These are phyloP conservation scores for Schizopygopsis pylzovi DNA, from an alignment of 2,797 vertebrate species.

Conservation along the genomic window DNA sequence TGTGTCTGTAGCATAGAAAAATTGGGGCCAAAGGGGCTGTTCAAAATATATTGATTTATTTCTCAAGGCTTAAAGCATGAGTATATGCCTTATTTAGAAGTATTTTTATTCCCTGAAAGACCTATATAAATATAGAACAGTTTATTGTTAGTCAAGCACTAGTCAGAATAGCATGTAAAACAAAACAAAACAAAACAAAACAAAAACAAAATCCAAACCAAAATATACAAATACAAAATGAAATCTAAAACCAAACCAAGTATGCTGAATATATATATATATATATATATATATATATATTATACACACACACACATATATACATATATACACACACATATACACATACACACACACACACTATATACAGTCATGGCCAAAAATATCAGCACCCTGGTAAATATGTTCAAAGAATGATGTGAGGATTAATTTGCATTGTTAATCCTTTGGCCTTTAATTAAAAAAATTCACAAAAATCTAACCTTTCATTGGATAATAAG, in stretches of 20 bases:
- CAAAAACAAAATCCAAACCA: neutral
- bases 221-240: neutral
- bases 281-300: no score
- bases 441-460: no score
- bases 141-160: neutral
- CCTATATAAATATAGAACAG: neutral
- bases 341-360: no score
- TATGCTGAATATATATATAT: no score
- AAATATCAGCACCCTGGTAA: no score
- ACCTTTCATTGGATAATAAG: no score
- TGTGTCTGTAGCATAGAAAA: constrained; percentile 17
- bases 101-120: neutral
- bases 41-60: neutral
- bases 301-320: no score
- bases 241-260: neutral
- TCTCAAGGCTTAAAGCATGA: neutral
- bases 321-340: no score
- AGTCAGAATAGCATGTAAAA: neutral
- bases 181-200: neutral
- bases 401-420: no score
- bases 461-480: no score
- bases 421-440: no score
- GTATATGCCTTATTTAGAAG: neutral
- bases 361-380: no score
- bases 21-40: neutral